These are phyloP conservation scores for Zaprionus bogoriensis DNA, from an alignment of 2,888 invertebrate genomes.

Conservation along the genomic window DNA sequence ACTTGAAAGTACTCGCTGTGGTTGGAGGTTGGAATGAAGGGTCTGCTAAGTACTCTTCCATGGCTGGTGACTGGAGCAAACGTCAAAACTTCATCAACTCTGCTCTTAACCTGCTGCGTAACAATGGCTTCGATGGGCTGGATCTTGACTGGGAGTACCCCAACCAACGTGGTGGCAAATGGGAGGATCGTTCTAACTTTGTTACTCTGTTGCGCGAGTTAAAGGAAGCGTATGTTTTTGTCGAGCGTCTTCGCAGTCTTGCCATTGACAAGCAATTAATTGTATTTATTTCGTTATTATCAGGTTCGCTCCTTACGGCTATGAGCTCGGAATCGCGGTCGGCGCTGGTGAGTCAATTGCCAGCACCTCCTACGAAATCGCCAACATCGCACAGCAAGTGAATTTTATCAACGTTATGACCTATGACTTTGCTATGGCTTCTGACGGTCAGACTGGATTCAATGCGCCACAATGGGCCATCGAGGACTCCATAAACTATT, in stretches of 20 bases:
- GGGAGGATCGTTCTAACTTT: conserved; percentile 90
- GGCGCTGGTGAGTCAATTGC: conserved; percentile 55
- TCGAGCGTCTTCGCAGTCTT: too few species aligned
- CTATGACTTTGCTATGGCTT: conserved; percentile 66
- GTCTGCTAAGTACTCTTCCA: conserved; percentile 91
- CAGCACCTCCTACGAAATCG: conserved; percentile 55
- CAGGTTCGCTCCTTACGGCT: conserved; percentile 58
- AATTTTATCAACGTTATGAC: conserved; percentile 66
- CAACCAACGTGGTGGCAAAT: conserved; percentile 82
- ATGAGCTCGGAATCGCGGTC: conserved; percentile 87
- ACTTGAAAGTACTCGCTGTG: conserved; percentile 89
- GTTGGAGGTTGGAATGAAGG: conserved; percentile 98
- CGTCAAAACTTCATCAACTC: conserved; percentile 89
- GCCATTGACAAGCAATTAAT: not conserved
- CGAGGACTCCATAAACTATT: conserved; percentile 92
- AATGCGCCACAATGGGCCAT: conserved; percentile 83
- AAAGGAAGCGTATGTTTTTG: conserved; percentile 82
- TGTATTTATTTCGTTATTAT: not conserved
- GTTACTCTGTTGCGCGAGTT: conserved; percentile 57
- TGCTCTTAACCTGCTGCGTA: conserved; percentile 89
- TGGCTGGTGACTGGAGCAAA: conserved; percentile 88
- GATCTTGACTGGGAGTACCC: conserved; percentile 98
- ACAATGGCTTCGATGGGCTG: conserved; percentile 92
- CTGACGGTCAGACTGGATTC: conserved; percentile 56
- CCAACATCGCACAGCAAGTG: conserved; percentile 60